Percentiles rank a stretch among this genome's conserved stretches.
phyloP scores from a whole-genome alignment of 1,140 invertebrate genomes.

The Pseudomyrmex pallidus region DNA sequence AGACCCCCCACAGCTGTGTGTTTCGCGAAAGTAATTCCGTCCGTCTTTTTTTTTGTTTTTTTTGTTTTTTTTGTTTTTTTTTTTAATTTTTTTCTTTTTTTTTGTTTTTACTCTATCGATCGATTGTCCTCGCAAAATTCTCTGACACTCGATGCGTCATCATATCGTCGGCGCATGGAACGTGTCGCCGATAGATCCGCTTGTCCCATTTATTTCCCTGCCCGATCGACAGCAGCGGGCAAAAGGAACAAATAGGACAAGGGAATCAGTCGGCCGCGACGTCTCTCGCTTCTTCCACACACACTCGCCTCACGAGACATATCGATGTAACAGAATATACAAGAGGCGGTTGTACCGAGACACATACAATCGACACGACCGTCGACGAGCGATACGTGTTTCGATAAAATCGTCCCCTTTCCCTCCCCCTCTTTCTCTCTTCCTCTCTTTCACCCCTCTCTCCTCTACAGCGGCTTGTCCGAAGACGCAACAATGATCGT shows the following conservation, averaged over 20 bases:
- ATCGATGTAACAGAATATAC: constrained; percentile 43
- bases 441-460: not conserved
- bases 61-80: no score
- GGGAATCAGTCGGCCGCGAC: not conserved
- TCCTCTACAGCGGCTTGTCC: constrained; percentile 10
- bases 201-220: constrained; percentile 50
- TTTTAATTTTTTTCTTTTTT: no score
- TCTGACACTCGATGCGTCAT: constrained; percentile 10
- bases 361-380: no score
- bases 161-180: constrained; percentile 41
- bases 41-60: not conserved
- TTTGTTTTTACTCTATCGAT: constrained; percentile 47
- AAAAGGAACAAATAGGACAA: no score
- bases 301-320: constrained; percentile 12
- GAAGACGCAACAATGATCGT: constrained; percentile 26
- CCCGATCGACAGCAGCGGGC: not conserved
- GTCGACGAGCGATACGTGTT: no score
- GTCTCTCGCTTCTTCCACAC: constrained; percentile 7
- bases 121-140: constrained; percentile 74
- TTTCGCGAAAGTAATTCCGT: constrained; percentile 52
- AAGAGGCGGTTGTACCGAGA: constrained; percentile 31
- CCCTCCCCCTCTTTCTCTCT: not conserved
- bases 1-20: constrained; percentile 28
- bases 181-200: constrained; percentile 52
- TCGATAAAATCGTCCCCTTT: constrained; percentile 41